Percentiles rank a stretch among this genome's conserved stretches.
Conservation (phyloP, 1,140 invertebrate species). For the Nebria ingens region DNA sequence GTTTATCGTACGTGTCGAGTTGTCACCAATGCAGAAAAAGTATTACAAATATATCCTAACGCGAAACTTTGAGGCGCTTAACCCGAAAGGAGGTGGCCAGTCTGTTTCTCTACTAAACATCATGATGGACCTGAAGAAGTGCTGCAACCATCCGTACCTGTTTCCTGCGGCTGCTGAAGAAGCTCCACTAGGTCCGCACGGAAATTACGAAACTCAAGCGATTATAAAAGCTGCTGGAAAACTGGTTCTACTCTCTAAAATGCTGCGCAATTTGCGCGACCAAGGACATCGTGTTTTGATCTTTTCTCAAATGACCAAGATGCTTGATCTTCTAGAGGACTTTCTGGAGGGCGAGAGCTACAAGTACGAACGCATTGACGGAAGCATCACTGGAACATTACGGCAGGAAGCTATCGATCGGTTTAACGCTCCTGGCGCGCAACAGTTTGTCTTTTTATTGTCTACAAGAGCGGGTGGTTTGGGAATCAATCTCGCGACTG, state of each 20-base stretch:
- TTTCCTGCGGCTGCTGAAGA: slow-evolving; percentile 94
- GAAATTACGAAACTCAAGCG: slow-evolving; percentile 87
- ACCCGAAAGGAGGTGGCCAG: slow-evolving; percentile 89
- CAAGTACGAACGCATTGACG: slow-evolving; percentile 98
- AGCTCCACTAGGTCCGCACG: slow-evolving; percentile 79
- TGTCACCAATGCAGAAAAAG: slow-evolving; percentile 99
- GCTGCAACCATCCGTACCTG: slow-evolving; percentile 98
- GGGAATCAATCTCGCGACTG: slow-evolving; percentile 98
- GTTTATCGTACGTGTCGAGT: slow-evolving; percentile 97
- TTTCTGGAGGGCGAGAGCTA: slow-evolving; percentile 96
- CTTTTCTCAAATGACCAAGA: slow-evolving; percentile 99
- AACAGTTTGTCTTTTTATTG: slow-evolving; percentile 93
- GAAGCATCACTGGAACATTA: slow-evolving; percentile 88
- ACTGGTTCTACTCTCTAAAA: slow-evolving; percentile 86
- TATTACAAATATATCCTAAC: slow-evolving; percentile 99
- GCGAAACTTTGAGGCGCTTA: slow-evolving; percentile 95
- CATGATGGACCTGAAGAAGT: slow-evolving; percentile 99
- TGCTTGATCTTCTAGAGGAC: slow-evolving; percentile 98
- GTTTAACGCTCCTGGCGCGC: slow-evolving; percentile 79
- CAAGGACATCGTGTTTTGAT: slow-evolving; percentile 95
- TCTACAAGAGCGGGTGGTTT: slow-evolving; percentile 96
- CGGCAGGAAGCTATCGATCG: slow-evolving; percentile 98
- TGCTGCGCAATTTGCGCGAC: slow-evolving; percentile 84
- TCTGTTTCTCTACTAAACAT: slow-evolving; percentile 96
- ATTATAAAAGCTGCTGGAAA: slow-evolving; percentile 95